Percentiles rank a stretch among this genome's conserved stretches.
phyloP scores from a whole-genome alignment of 2,113 vertebrate genomes.

The Empidonax alnorum region DNA sequence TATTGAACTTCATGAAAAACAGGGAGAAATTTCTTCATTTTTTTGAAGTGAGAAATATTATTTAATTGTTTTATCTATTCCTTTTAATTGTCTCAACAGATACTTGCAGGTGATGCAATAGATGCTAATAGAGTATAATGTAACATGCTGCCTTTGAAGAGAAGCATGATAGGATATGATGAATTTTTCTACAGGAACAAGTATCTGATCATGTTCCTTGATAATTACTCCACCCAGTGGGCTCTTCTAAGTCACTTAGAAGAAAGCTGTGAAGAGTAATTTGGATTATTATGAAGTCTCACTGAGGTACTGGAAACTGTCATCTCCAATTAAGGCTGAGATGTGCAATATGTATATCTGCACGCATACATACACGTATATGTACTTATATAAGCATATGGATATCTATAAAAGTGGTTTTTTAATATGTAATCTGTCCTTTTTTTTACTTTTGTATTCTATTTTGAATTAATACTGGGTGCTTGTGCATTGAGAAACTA shows the following conservation, averaged over 20 bases:
- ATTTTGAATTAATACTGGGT: neutral
- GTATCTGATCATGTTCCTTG: neutral
- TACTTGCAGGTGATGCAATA: neutral
- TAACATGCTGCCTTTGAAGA: neutral
- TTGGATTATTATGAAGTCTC: neutral
- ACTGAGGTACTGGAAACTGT: neutral
- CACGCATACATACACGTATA: accelerated
- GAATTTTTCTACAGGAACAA: neutral
- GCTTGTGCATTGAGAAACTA: neutral
- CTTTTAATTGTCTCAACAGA: neutral
- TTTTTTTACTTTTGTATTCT: neutral
- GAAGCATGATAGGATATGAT: neutral
- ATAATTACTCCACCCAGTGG: neutral
- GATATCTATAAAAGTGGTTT: neutral
- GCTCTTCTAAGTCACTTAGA: neutral
- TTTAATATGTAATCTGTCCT: neutral
- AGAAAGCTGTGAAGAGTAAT: neutral
- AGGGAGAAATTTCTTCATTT: neutral
- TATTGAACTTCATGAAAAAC: neutral
- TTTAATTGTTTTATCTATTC: neutral
- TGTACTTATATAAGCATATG: neutral
- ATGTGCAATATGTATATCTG: neutral
- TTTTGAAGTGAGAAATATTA: neutral
- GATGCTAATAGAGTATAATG: neutral
- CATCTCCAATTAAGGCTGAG: neutral